A percentile compares a stretch with the other conserved stretches of the same genome.
Evolutionary conservation across 30 jellyfish, hydroid and myxozoan genomes (phyloP).

Genomic region (Catostylus mosaicus): DNA sequence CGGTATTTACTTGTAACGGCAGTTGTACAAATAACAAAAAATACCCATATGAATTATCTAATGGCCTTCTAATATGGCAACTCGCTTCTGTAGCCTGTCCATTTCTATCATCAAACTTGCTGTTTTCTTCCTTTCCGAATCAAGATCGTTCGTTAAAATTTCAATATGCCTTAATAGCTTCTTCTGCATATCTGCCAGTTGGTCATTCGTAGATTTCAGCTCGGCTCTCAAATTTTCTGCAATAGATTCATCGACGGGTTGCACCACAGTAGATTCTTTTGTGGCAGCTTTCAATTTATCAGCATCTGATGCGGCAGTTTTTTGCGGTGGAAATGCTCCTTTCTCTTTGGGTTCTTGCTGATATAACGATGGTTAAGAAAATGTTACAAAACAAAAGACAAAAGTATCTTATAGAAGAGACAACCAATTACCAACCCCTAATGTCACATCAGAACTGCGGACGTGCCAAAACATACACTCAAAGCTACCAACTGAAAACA

Average conservation of each 20-base stretch:
- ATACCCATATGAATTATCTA: not conserved
- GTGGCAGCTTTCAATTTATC: not conserved
- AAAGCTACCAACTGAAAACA: too few species aligned
- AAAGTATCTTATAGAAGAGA: too few species aligned
- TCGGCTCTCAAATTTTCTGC: constrained; percentile 51
- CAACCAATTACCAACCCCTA: too few species aligned
- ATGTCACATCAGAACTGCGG: too few species aligned
- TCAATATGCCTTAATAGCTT: constrained; percentile 64
- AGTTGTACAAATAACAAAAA: not conserved
- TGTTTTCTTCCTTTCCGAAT: constrained; percentile 69
- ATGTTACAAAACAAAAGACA: too few species aligned
- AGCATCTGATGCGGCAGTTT: not conserved
- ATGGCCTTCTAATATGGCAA: constrained; percentile 56
- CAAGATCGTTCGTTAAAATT: constrained; percentile 86
- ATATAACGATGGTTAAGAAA: too few species aligned
- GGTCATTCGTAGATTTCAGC: constrained; percentile 16
- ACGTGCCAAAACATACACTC: too few species aligned
- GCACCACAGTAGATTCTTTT: not conserved
- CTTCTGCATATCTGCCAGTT: constrained; percentile 83
- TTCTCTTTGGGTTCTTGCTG: not conserved
- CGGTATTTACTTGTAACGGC: not conserved
- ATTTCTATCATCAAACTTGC: constrained; percentile 81
- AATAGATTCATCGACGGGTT: constrained; percentile 28
- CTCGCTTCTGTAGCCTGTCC: constrained; percentile 82
- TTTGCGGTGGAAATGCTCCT: not conserved